phyloP scores from a whole-genome alignment of 2,888 invertebrate species.

The Apomyelois bistriatella region DNA sequence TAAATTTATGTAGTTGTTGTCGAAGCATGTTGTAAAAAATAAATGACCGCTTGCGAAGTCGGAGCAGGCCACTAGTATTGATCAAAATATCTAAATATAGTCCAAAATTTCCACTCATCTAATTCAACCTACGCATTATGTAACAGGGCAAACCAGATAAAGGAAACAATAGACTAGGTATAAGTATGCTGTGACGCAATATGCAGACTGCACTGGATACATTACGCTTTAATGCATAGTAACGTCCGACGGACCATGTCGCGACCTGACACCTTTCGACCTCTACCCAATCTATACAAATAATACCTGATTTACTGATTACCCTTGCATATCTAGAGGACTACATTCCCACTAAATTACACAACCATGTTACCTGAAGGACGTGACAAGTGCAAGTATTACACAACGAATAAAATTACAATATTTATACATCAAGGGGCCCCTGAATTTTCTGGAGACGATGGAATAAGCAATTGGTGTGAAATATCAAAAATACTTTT shows the following conservation, averaged over 20 bases:
- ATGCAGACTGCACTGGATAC: not conserved
- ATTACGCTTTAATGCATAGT: not conserved
- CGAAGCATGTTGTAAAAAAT: no score
- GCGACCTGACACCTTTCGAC: not conserved
- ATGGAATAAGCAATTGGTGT: constrained; percentile 35
- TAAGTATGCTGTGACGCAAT: not conserved
- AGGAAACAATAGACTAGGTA: not conserved
- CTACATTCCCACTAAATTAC: constrained; percentile 1
- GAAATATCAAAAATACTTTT: constrained; percentile 33
- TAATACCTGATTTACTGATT: constrained; percentile 7
- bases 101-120: no score
- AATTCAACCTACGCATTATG: no score
- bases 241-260: not conserved
- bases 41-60: no score
- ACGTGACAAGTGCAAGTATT: constrained; percentile 44
- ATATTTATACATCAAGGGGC: constrained; percentile 17
- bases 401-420: constrained; percentile 27
- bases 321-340: not conserved
- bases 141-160: not conserved
- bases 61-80: no score
- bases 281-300: not conserved
- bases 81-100: no score
- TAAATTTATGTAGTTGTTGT: no score
- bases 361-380: constrained; percentile 2
- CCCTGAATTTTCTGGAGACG: constrained; percentile 34